Conservation (phyloP, 2,888 invertebrate genomes). For the Acleris laterana region DNA sequence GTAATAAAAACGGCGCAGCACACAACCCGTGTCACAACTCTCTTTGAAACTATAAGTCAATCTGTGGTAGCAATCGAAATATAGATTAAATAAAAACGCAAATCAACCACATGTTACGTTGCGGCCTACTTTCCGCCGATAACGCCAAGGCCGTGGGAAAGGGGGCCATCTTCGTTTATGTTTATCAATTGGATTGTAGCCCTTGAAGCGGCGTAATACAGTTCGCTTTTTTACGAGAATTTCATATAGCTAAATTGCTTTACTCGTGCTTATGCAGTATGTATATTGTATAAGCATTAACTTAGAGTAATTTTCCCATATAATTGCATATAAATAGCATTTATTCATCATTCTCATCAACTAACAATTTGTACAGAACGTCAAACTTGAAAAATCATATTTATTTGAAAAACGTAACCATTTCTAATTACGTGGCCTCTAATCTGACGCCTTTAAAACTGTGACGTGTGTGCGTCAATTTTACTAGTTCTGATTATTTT, state of each 20-base stretch:
- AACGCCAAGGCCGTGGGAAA: constrained; percentile 57
- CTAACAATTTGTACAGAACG: no score
- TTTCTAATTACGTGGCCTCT: no score
- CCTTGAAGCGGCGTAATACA: constrained; percentile 13
- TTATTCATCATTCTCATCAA: no score
- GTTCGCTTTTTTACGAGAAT: background rate
- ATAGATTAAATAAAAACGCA: constrained; percentile 18
- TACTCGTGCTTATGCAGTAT: no score
- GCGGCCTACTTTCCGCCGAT: constrained; percentile 62
- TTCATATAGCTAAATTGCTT: background rate
- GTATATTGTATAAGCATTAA: no score
- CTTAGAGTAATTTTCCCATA: no score
- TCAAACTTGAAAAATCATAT: no score
- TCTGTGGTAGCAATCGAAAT: constrained; percentile 8
- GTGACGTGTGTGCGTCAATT: no score
- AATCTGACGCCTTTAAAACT: no score
- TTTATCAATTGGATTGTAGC: constrained; percentile 28
- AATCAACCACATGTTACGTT: constrained; percentile 44
- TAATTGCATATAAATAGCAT: no score
- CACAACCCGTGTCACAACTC: background rate
- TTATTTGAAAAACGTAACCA: no score
- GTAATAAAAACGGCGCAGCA: background rate
- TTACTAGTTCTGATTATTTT: no score
- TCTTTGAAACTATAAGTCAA: background rate
- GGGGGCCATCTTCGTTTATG: constrained; percentile 34